These are phyloP conservation scores for Anoura caudifer DNA, from an alignment of 2,113 vertebrate species.

Conservation along the genomic window DNA sequence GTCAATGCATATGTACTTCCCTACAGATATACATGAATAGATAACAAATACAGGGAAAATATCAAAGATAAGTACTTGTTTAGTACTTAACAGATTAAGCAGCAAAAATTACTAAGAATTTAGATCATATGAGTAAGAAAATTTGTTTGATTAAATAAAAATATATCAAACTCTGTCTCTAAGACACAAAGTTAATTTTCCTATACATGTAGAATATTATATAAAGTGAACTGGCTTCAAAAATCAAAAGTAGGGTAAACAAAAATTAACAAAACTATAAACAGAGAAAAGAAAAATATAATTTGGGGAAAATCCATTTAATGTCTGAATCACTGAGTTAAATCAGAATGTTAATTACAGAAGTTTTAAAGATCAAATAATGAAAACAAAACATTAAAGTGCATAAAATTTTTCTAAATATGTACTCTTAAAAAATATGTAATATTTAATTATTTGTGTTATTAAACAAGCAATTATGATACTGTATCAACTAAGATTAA, in stretches of 20 bases:
- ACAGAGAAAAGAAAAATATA: neutral
- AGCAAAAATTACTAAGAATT: neutral
- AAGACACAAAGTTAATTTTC: neutral
- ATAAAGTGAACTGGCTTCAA: neutral
- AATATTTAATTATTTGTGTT: neutral
- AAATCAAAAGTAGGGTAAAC: neutral
- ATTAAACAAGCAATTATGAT: neutral
- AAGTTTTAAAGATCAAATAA: constrained; percentile 23
- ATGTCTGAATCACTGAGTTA: neutral
- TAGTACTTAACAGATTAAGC: neutral
- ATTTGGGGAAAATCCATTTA: neutral
- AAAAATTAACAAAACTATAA: neutral
- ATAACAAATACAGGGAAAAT: neutral
- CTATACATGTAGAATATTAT: neutral
- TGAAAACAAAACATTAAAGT: neutral
- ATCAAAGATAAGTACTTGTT: neutral
- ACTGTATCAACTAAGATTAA: constrained; percentile 17
- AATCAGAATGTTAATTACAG: neutral
- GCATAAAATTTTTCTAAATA: neutral
- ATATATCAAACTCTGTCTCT: neutral
- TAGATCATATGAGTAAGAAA: neutral
- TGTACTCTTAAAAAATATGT: neutral
- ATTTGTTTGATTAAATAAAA: neutral
- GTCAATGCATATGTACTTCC: neutral
- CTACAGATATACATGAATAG: neutral